A percentile compares a stretch with the other conserved stretches of the same genome.
Conservation (phyloP, 2,113 vertebrate genomes). For the Sinocyclocheilus maitianheensis region DNA sequence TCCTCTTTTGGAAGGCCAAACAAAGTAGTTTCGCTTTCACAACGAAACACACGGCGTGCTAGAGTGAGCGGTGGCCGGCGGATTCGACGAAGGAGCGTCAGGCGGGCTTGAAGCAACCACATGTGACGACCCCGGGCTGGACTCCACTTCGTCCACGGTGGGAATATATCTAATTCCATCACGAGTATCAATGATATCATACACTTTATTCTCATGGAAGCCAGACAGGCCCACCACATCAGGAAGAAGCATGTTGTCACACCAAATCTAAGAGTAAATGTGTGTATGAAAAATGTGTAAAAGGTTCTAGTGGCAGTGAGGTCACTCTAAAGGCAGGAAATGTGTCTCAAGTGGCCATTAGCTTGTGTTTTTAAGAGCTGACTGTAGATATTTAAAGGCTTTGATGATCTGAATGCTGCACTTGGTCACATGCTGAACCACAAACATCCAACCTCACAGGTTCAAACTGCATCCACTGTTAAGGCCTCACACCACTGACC, state of each 20-base stretch:
- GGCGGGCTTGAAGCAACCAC: too few species aligned
- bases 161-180: neutral
- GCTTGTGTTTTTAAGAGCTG: conserved; percentile 27
- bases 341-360: conserved; percentile 44
- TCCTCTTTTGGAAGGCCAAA: too few species aligned
- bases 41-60: too few species aligned
- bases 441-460: neutral
- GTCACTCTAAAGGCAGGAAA: conserved; percentile 43
- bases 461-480: conserved; percentile 3
- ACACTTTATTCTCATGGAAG: neutral
- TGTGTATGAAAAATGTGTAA: neutral
- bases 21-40: too few species aligned
- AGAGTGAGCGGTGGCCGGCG: too few species aligned
- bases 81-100: too few species aligned
- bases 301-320: conserved; percentile 32
- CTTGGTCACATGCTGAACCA: conserved; percentile 38
- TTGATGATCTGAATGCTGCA: conserved; percentile 42
- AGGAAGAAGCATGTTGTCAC: neutral
- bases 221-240: neutral
- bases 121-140: too few species aligned
- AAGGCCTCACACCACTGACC: neutral
- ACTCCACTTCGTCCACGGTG: too few species aligned
- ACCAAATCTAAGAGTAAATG: neutral
- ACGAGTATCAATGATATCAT: neutral
- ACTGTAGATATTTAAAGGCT: conserved; percentile 23